These are phyloP conservation scores for Nephila pilipes DNA, from an alignment of 1,140 invertebrate species.

Conservation along the genomic window DNA sequence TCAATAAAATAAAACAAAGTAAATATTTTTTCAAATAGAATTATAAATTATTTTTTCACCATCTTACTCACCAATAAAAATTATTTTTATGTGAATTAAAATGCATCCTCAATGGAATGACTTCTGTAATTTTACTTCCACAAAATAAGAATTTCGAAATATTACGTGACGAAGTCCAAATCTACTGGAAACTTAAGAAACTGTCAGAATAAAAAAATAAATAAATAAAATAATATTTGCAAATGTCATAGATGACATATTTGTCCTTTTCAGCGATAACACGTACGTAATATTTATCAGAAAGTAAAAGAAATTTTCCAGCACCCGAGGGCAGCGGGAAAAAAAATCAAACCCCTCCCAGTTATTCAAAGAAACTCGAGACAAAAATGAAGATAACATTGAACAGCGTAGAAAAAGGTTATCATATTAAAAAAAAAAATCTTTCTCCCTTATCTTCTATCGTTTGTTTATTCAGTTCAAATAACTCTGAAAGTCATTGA, in stretches of 20 bases:
- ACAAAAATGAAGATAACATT: constrained; percentile 4
- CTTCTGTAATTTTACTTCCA: no score
- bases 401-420: background rate
- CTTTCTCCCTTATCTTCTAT: background rate
- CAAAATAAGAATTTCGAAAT: no score
- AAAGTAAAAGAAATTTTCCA: background rate
- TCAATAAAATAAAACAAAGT: no score
- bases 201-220: background rate
- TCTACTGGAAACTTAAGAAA: no score
- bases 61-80: no score
- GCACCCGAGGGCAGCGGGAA: background rate
- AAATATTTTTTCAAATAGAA: no score
- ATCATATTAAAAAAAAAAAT: no score
- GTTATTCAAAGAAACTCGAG: background rate
- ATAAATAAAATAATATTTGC: background rate
- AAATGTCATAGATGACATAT: background rate
- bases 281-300: background rate
- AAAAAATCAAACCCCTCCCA: background rate
- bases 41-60: no score
- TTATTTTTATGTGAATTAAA: no score
- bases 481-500: background rate
- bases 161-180: no score
- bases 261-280: background rate
- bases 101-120: no score
- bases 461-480: background rate